Evolutionary conservation across 2,797 vertebrate species (phyloP).

Genomic region (Pangasius larnaudii): DNA sequence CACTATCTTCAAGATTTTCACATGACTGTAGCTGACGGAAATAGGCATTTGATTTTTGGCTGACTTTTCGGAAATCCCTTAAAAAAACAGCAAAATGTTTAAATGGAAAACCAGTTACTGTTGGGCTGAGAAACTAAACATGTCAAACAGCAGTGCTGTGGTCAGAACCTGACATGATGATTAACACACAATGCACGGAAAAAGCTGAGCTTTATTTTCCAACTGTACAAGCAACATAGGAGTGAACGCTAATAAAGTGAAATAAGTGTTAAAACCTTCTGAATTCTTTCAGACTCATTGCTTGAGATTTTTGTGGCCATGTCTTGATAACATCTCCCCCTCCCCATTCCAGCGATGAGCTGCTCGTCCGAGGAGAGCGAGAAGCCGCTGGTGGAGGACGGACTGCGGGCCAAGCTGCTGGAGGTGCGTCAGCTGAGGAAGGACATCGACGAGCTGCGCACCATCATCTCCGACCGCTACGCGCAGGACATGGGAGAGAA

Average conservation of each 20-base stretch:
- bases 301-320: background rate
- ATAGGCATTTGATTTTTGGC: too few species aligned
- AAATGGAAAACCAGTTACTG: background rate
- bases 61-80: too few species aligned
- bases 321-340: background rate
- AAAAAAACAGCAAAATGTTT: background rate
- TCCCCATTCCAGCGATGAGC: conserved; percentile 76
- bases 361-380: conserved; percentile 85
- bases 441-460: conserved; percentile 91
- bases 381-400: conserved; percentile 77
- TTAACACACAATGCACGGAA: too few species aligned
- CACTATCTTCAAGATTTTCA: too few species aligned
- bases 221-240: too few species aligned
- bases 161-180: too few species aligned
- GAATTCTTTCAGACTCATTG: background rate
- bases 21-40: too few species aligned
- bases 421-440: conserved; percentile 87
- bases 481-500: conserved; percentile 93
- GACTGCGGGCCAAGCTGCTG: conserved; percentile 80
- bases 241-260: too few species aligned
- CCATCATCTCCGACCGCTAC: conserved; percentile 85
- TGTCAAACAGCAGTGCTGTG: too few species aligned
- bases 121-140: too few species aligned
- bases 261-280: too few species aligned
- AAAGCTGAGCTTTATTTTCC: too few species aligned